Conservation (phyloP, 2,888 invertebrate species). For the Lasioglossum zephyrum region DNA sequence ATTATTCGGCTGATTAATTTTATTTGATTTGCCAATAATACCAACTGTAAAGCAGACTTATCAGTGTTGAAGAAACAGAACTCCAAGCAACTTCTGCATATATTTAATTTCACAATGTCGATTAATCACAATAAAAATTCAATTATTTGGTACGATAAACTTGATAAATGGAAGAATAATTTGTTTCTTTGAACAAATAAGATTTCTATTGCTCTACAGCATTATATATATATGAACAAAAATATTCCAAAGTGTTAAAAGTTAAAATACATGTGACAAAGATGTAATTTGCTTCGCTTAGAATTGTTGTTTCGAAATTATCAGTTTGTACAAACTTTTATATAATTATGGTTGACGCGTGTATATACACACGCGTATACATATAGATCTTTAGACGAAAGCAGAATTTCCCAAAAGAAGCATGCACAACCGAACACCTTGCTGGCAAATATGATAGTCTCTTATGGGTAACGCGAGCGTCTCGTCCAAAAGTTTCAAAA, state of each 20-base stretch:
- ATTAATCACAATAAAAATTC: background rate
- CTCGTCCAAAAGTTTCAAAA: constrained; percentile 88
- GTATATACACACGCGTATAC: too few species aligned
- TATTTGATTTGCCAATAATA: background rate
- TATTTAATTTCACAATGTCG: background rate
- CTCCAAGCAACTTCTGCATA: background rate
- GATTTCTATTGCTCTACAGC: background rate
- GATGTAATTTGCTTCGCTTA: background rate
- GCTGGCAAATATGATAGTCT: constrained; percentile 91
- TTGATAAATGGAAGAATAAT: background rate
- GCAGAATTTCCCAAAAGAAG: constrained; percentile 87
- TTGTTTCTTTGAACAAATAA: background rate
- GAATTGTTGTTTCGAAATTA: background rate
- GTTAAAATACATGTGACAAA: background rate
- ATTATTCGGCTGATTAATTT: background rate
- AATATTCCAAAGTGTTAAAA: background rate
- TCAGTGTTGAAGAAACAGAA: background rate
- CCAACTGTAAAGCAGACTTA: background rate
- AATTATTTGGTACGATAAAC: background rate
- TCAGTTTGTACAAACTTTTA: background rate
- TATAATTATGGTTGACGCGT: background rate
- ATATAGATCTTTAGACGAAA: constrained; percentile 25
- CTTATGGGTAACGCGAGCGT: constrained; percentile 90
- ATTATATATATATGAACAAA: background rate
- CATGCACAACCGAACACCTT: constrained; percentile 89